A percentile compares a stretch with the other conserved stretches of the same genome.
Conservation (phyloP, 1,140 invertebrate genomes). For the Gryon sp. region DNA sequence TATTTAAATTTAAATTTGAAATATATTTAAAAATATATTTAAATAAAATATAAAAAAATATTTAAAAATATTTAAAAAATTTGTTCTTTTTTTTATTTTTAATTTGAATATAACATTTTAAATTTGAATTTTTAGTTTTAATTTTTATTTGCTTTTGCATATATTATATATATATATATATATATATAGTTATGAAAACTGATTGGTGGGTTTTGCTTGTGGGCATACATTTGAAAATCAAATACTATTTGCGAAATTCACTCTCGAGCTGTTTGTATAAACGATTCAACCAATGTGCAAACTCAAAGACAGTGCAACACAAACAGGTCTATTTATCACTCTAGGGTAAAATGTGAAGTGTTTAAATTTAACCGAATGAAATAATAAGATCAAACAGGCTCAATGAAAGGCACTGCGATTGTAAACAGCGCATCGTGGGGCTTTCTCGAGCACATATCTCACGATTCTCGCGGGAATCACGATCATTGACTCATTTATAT, state of each 20-base stretch:
- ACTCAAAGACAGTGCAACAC: constrained; percentile 49
- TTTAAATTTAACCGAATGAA: constrained; percentile 78
- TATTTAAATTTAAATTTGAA: no score
- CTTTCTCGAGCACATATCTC: constrained; percentile 68
- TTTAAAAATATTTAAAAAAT: no score
- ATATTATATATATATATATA: no score
- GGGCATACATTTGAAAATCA: constrained; percentile 28
- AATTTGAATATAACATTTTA: no score
- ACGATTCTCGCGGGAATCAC: constrained; percentile 67
- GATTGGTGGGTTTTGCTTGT: no score
- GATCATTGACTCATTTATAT: constrained; percentile 58
- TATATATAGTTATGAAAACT: no score
- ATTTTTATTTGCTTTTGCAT: no score
- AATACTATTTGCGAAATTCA: constrained; percentile 27
- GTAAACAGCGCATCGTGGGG: constrained; percentile 70
- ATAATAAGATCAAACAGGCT: constrained; percentile 78
- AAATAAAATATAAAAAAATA: no score
- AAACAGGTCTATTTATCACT: constrained; percentile 59
- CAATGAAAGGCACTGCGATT: constrained; percentile 69
- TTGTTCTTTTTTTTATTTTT: no score
- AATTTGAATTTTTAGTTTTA: no score
- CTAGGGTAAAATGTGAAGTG: constrained; percentile 67
- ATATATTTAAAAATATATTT: no score
- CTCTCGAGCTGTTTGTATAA: constrained; percentile 42
- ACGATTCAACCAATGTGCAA: constrained; percentile 50